These are phyloP conservation scores for Myotis lucifugus DNA, from an alignment of 2,113 vertebrate genomes.

Conservation along the genomic window DNA sequence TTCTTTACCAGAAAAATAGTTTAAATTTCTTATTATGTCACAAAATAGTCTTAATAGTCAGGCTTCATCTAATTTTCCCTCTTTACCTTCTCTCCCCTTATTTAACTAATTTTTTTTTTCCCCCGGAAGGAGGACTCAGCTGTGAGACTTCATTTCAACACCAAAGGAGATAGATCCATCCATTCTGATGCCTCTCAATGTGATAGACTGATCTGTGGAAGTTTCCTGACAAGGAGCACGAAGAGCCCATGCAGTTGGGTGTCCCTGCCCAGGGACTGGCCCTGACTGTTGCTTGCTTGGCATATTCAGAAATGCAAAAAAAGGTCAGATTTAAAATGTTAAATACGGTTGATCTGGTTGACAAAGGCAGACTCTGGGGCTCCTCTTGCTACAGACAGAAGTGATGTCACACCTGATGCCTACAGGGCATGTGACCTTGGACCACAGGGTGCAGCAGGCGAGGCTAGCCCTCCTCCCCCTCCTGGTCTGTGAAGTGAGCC, in stretches of 20 bases:
- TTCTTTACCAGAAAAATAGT: background rate
- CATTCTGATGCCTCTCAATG: background rate
- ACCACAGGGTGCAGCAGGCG: fast-evolving
- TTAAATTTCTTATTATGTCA: background rate
- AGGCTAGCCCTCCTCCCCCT: conserved; percentile 73
- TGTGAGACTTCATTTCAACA: conserved; percentile 45
- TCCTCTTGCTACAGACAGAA: background rate
- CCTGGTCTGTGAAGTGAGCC: conserved; percentile 82
- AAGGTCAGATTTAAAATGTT: conserved; percentile 15
- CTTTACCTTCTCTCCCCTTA: fast-evolving
- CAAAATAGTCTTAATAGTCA: background rate
- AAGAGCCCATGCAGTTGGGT: too few species aligned
- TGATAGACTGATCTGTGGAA: background rate
- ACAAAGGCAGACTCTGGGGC: conserved; percentile 32
- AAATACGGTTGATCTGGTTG: conserved; percentile 34
- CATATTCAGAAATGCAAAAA: conserved; percentile 60
- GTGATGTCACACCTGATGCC: background rate
- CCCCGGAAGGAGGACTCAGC: too few species aligned
- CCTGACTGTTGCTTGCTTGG: background rate
- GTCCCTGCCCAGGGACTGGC: too few species aligned
- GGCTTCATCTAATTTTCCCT: background rate
- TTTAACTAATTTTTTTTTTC: background rate
- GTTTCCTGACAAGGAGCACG: background rate
- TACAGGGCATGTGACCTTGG: background rate
- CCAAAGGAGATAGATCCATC: background rate